These are phyloP conservation scores for Phacellophora camtschatica DNA, from an alignment of 30 jellyfish, hydroid and myxozoan genomes.

Conservation along the genomic window DNA sequence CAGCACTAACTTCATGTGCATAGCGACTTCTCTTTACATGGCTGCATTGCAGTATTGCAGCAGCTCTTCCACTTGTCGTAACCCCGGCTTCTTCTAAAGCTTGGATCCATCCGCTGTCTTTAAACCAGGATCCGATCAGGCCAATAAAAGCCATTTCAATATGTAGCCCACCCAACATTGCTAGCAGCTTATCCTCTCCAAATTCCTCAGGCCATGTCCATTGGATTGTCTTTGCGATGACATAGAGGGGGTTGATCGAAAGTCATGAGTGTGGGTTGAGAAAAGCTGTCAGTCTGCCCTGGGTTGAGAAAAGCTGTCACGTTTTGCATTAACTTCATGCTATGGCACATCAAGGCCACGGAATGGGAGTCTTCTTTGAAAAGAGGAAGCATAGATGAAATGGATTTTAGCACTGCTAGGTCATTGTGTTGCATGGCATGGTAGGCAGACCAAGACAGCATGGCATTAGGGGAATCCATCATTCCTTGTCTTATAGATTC, in stretches of 20 bases:
- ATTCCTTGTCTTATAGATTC: slow-evolving; percentile 6
- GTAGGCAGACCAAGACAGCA: slow-evolving; percentile 41
- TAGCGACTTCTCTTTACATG: slow-evolving; percentile 38
- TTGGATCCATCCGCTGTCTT: slow-evolving; percentile 56
- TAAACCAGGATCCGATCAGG: slow-evolving; percentile 42
- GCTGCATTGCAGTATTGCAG: slow-evolving; percentile 22
- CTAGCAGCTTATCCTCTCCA: slow-evolving; percentile 33
- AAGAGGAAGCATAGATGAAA: slow-evolving; percentile 40
- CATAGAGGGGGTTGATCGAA: slow-evolving; percentile 49
- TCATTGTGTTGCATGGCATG: slow-evolving; percentile 34
- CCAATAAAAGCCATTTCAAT: slow-evolving; percentile 45
- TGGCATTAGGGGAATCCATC: slow-evolving; percentile 6
- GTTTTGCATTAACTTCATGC: slow-evolving; percentile 26
- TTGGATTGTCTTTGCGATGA: slow-evolving; percentile 48
- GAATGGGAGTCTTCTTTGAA: slow-evolving; percentile 41
- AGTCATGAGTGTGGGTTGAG: slow-evolving; percentile 33
- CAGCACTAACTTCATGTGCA: slow-evolving; percentile 63
- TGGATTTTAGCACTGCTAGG: slow-evolving; percentile 33
- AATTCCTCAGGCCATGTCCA: slow-evolving; percentile 33
- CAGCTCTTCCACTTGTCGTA: slow-evolving; percentile 38
- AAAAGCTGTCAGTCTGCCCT: slow-evolving; percentile 12
- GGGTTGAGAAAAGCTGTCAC: slow-evolving; percentile 18
- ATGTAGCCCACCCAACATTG: slow-evolving; percentile 54
- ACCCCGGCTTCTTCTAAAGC: slow-evolving; percentile 43
- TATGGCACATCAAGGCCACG: slow-evolving; percentile 30